A percentile compares a stretch with the other conserved stretches of the same genome.
Conservation (phyloP, 2,797 vertebrate genomes). For the Rhinatrema bivittatum region DNA sequence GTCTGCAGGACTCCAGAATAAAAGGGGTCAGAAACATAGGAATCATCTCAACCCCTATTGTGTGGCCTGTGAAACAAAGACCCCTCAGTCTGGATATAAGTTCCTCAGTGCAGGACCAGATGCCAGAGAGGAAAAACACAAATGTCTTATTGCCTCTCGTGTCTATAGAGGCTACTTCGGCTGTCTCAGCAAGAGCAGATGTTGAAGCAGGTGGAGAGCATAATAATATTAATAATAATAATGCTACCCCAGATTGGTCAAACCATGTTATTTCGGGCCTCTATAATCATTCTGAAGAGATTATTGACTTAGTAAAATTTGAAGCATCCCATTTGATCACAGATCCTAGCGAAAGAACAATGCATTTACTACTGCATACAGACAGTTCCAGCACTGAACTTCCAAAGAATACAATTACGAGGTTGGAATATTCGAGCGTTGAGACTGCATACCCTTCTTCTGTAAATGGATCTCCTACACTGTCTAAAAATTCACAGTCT, state of each 20-base stretch:
- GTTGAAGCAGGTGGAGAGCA: conserved; percentile 11
- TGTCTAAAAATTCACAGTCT: conserved; percentile 28
- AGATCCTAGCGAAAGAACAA: conserved; percentile 20
- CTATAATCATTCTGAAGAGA: conserved; percentile 23
- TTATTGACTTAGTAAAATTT: conserved; percentile 32
- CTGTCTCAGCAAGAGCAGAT: conserved; percentile 25
- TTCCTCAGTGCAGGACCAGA: conserved; percentile 20
- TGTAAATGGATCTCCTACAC: neutral
- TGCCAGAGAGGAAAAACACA: conserved; percentile 22
- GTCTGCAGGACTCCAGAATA: conserved; percentile 42
- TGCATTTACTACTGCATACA: conserved; percentile 12
- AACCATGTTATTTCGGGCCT: conserved; percentile 22
- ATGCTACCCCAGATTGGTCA: conserved; percentile 13
- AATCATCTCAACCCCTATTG: conserved; percentile 74
- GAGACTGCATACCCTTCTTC: conserved; percentile 28
- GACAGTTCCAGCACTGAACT: conserved; percentile 30
- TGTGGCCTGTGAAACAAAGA: conserved; percentile 68
- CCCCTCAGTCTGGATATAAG: conserved; percentile 32
- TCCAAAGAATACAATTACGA: conserved; percentile 21
- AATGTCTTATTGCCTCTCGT: conserved; percentile 21
- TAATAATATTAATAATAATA: conserved; percentile 1
- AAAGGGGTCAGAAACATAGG: conserved; percentile 54
- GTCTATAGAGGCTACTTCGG: conserved; percentile 17
- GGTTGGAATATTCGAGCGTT: conserved; percentile 31
- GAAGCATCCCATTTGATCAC: conserved; percentile 4